phyloP scores from a whole-genome alignment of 2,797 vertebrate species.

The Graptemys geographica region DNA sequence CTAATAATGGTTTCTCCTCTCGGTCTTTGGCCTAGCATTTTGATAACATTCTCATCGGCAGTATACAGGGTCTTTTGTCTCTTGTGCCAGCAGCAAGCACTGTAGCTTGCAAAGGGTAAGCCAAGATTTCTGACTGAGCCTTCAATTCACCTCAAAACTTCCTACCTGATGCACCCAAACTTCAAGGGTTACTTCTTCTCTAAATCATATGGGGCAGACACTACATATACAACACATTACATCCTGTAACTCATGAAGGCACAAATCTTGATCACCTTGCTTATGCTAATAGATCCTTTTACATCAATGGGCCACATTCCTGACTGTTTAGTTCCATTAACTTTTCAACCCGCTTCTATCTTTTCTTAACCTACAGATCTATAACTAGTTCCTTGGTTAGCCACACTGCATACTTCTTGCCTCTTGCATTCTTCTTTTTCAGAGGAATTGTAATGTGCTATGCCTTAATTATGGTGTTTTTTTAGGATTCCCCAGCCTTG shows the following conservation, averaged over 20 bases:
- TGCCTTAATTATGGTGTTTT: not conserved
- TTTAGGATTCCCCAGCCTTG: not conserved
- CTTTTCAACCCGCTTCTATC: not conserved
- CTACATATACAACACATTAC: not conserved
- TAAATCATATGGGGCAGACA: not conserved
- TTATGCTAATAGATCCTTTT: not conserved
- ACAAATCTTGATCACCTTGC: not conserved
- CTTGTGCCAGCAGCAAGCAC: not conserved
- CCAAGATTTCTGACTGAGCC: conserved; percentile 51
- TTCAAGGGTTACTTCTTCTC: not conserved
- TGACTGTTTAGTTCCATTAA: accelerated
- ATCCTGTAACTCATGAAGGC: not conserved
- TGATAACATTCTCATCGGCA: conserved; percentile 48
- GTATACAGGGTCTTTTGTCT: conserved; percentile 12
- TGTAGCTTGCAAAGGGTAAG: conserved; percentile 35
- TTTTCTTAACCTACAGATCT: not conserved
- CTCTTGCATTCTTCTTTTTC: not conserved
- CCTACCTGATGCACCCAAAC: conserved; percentile 36
- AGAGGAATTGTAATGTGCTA: not conserved
- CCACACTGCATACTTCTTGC: accelerated
- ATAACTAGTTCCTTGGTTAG: not conserved
- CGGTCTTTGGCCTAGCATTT: conserved; percentile 44
- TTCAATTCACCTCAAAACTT: conserved; percentile 52
- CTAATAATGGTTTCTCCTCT: conserved; percentile 40
- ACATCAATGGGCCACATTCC: not conserved